Percentiles rank a stretch among this genome's conserved stretches.
These are phyloP conservation scores for Neodiprion fabricii DNA, from an alignment of 1,140 invertebrate species.

Conservation along the genomic window DNA sequence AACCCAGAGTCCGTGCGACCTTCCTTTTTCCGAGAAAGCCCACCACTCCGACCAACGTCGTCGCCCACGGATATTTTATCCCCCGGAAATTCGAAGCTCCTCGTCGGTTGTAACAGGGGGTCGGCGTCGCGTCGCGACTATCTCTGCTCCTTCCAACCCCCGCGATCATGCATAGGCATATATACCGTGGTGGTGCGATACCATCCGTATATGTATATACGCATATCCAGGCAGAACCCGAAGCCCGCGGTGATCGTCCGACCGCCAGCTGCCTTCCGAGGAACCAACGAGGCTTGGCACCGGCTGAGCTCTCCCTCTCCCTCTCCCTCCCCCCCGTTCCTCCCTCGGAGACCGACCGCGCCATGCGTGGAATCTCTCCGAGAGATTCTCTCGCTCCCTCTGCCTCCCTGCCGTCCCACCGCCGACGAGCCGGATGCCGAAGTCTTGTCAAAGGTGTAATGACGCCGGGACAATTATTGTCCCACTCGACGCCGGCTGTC, in stretches of 20 bases:
- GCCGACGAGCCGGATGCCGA: slow-evolving; percentile 46
- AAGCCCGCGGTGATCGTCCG: slow-evolving; percentile 45
- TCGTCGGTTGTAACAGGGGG: neutral
- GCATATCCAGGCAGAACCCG: neutral
- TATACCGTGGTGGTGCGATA: slow-evolving; percentile 16
- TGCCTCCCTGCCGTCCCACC: slow-evolving; percentile 17
- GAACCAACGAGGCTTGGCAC: slow-evolving; percentile 48
- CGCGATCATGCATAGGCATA: neutral
- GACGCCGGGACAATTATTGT: slow-evolving; percentile 47
- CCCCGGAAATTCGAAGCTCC: too few species aligned
- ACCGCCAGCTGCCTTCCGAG: slow-evolving; percentile 56
- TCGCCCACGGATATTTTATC: too few species aligned
- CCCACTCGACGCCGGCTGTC: slow-evolving; percentile 35
- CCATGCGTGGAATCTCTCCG: slow-evolving; percentile 55
- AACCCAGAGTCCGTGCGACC: too few species aligned
- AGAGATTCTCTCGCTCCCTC: slow-evolving; percentile 33
- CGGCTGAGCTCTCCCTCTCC: slow-evolving; percentile 47
- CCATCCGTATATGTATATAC: neutral
- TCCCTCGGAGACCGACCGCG: neutral
- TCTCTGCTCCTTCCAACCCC: slow-evolving; percentile 14
- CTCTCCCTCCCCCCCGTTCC: slow-evolving; percentile 41
- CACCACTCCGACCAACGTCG: too few species aligned
- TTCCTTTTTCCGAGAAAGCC: too few species aligned
- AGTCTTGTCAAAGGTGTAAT: slow-evolving; percentile 45
- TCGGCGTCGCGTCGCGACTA: neutral